phyloP scores from a whole-genome alignment of 2,113 vertebrate genomes.

The Ptychochromis oligacanthus region DNA sequence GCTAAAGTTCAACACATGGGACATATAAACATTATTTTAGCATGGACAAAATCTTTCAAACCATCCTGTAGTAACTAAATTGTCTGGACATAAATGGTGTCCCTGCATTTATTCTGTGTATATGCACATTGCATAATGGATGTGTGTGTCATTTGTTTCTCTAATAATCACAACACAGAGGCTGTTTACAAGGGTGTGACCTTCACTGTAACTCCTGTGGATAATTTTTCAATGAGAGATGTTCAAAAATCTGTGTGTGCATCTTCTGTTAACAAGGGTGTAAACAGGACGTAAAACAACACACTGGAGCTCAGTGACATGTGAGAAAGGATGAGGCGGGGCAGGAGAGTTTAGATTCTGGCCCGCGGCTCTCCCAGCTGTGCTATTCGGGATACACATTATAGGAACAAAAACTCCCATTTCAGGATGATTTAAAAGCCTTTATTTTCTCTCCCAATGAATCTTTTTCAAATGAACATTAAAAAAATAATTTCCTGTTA shows the following conservation, averaged over 20 bases:
- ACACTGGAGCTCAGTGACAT: background rate
- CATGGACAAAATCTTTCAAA: background rate
- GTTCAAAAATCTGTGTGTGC: background rate
- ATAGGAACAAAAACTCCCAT: background rate
- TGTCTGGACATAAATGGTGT: background rate
- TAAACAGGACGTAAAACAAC: conserved; percentile 17
- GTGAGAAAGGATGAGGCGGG: background rate
- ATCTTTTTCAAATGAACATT: conserved; percentile 10
- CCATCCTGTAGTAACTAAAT: background rate
- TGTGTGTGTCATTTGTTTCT: background rate
- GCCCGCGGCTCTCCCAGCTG: background rate
- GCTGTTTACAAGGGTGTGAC: background rate
- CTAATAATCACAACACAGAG: background rate
- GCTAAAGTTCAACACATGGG: background rate
- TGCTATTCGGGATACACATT: background rate
- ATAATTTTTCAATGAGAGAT: conserved; percentile 4
- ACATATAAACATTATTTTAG: background rate
- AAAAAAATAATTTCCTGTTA: conserved; percentile 12
- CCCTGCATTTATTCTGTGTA: background rate
- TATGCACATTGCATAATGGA: background rate
- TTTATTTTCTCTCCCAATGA: background rate
- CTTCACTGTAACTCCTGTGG: background rate
- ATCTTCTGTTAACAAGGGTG: conserved; percentile 15
- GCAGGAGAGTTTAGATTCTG: background rate
- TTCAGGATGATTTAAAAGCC: background rate